Conservation (phyloP, 1,140 invertebrate genomes). For the Mactra quadrangularis region DNA sequence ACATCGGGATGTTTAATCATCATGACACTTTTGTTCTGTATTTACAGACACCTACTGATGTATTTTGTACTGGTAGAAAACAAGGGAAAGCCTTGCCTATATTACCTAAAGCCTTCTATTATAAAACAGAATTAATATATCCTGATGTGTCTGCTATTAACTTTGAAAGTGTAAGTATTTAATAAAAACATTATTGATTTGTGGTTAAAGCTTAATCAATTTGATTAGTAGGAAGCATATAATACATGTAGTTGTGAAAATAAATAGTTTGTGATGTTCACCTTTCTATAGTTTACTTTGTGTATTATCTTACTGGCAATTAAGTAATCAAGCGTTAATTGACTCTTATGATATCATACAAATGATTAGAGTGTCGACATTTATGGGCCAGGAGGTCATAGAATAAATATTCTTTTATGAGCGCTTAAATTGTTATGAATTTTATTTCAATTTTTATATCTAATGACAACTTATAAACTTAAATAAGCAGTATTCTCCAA, state of each 20-base stretch:
- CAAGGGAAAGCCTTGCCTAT: slow-evolving; percentile 25
- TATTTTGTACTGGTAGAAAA: slow-evolving; percentile 43
- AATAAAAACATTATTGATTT: neutral
- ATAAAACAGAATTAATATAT: slow-evolving; percentile 40
- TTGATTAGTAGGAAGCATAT: too few relatives aligned
- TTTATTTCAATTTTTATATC: too few relatives aligned
- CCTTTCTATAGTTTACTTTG: neutral
- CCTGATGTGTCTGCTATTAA: slow-evolving; percentile 22
- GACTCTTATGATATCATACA: neutral
- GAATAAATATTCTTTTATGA: too few relatives aligned
- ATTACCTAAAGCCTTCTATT: slow-evolving; percentile 48
- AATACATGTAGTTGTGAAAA: neutral
- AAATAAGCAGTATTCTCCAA: too few relatives aligned
- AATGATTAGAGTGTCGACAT: neutral
- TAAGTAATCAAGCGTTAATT: neutral
- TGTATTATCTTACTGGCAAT: neutral
- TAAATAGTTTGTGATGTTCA: neutral
- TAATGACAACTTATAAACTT: too few relatives aligned
- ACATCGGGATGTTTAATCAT: too few relatives aligned
- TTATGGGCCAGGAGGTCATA: too few relatives aligned
- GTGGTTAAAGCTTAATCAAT: too few relatives aligned
- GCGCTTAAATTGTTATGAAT: too few relatives aligned
- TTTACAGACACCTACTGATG: slow-evolving; percentile 33
- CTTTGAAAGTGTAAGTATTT: slow-evolving; percentile 43
- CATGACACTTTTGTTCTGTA: neutral